These are phyloP conservation scores for Nycteola revayana DNA, from an alignment of 2,888 invertebrate genomes.

Conservation along the genomic window DNA sequence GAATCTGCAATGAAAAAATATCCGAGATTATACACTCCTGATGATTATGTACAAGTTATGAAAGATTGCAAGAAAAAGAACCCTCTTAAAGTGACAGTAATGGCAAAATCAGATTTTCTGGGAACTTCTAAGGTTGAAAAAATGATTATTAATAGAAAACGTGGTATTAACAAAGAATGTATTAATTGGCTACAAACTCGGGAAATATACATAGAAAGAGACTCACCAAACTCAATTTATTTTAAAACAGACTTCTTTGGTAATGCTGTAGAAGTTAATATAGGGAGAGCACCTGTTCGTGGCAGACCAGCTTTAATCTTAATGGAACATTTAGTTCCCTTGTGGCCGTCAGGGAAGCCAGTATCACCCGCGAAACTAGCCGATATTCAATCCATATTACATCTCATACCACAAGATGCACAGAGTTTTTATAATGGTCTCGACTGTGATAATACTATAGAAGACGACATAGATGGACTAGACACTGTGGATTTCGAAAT, in stretches of 20 bases:
- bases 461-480: conserved; percentile 18
- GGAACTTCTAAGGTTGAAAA: conserved; percentile 9
- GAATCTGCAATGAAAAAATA: conserved; percentile 10
- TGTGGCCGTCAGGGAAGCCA: conserved; percentile 22
- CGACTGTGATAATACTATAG: conserved; percentile 17
- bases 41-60: conserved; percentile 11
- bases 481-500: conserved; percentile 25
- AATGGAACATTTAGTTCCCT: conserved; percentile 16
- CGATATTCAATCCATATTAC: conserved; percentile 17
- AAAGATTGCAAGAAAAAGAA: conserved; percentile 15
- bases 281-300: conserved; percentile 13
- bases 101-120: conserved; percentile 6
- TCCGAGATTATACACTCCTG: conserved; percentile 10
- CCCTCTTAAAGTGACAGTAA: conserved; percentile 5
- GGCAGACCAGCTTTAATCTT: conserved; percentile 10
- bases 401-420: conserved; percentile 18
- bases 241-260: conserved; percentile 10
- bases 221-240: conserved; percentile 9
- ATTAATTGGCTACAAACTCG: conserved; percentile 11
- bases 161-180: conserved; percentile 16
- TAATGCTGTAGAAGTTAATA: conserved; percentile 10
- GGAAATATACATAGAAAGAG: conserved; percentile 9
- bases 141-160: conserved; percentile 14
- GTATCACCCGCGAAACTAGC: conserved; percentile 21
- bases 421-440: conserved; percentile 18